Percentiles rank a stretch among this genome's conserved stretches.
Conservation (phyloP, 2,113 vertebrate species). For the Mus spicilegus region DNA sequence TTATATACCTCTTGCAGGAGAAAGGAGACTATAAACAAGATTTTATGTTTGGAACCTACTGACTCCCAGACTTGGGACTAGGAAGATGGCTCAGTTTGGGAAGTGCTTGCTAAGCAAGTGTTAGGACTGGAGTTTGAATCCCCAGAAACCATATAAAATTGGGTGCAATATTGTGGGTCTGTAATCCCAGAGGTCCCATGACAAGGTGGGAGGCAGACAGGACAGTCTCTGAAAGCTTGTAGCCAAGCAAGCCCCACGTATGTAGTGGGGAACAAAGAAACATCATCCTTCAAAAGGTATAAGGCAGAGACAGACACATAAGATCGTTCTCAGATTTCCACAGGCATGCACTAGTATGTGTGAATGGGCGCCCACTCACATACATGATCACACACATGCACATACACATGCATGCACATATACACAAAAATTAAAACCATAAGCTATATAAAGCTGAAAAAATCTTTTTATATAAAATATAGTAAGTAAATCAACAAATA, state of each 20-base stretch:
- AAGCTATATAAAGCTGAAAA: background rate
- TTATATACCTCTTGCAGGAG: background rate
- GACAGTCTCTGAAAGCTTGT: background rate
- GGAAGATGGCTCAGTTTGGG: background rate
- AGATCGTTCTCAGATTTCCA: background rate
- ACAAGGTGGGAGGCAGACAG: background rate
- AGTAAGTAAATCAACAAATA: background rate
- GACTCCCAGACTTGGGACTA: background rate
- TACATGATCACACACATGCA: background rate
- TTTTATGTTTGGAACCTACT: background rate
- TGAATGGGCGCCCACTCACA: background rate
- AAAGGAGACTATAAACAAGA: conserved; percentile 1
- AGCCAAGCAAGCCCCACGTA: too few relatives aligned
- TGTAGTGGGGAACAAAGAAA: background rate
- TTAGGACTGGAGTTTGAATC: background rate
- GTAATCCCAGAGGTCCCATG: background rate
- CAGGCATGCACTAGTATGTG: background rate
- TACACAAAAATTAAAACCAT: background rate
- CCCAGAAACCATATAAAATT: background rate
- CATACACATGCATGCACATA: background rate
- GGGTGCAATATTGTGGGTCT: background rate
- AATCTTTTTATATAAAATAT: background rate
- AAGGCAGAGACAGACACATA: background rate
- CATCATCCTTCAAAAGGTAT: too few relatives aligned
- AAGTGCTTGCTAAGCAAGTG: background rate